Evolutionary conservation across 2,888 invertebrate genomes (phyloP), one percentile per base, ranked within the genome.

Genomic region (Lepidocyrtinus sp.): DNA sequence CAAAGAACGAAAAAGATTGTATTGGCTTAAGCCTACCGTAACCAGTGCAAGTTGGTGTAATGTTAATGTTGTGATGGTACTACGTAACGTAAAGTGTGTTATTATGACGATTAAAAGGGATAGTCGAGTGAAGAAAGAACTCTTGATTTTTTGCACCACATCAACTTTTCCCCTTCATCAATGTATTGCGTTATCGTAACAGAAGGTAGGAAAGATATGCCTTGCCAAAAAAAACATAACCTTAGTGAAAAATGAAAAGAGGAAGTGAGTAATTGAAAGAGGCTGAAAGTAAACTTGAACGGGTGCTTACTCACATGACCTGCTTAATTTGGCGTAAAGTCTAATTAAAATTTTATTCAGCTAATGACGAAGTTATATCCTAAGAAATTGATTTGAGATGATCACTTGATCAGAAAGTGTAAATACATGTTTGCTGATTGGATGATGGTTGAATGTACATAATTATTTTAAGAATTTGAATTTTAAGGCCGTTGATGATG

Each of bases 101-200:
- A 74, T 79, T 73, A 74, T 74, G 79, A 74, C 73, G 59, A 78
- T 63, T 68, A 63, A 79, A 79, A 79, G 79, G 74, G 74, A 79
- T 79, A 79, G 79, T 79, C 73, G 2, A 36, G n/a, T n/a, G n/a
- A n/a, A n/a, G n/a, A n/a, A n/a, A n/a, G n/a, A n/a, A n/a, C n/a
- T n/a, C n/a, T n/a, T n/a, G n/a, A n/a, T n/a, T n/a, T n/a, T n/a
- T n/a, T n/a, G n/a, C n/a, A n/a, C n/a, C n/a, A n/a, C n/a, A n/a
- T n/a, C n/a, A n/a, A n/a, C n/a, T n/a, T n/a, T n/a, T n/a, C n/a
- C n/a, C n/a, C n/a, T n/a, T n/a, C n/a, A n/a, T n/a, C n/a, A n/a
- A n/a, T n/a, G n/a, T n/a, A 50, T 50, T 50, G 50, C 15, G 50
- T 50, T 50, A 50, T 50, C n/a, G n/a, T n/a, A n/a, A n/a, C 50